Percentiles rank a stretch among this genome's conserved stretches.
phyloP scores from a whole-genome alignment of 2,113 vertebrate species.

The Ictidomys tridecemlineatus region DNA sequence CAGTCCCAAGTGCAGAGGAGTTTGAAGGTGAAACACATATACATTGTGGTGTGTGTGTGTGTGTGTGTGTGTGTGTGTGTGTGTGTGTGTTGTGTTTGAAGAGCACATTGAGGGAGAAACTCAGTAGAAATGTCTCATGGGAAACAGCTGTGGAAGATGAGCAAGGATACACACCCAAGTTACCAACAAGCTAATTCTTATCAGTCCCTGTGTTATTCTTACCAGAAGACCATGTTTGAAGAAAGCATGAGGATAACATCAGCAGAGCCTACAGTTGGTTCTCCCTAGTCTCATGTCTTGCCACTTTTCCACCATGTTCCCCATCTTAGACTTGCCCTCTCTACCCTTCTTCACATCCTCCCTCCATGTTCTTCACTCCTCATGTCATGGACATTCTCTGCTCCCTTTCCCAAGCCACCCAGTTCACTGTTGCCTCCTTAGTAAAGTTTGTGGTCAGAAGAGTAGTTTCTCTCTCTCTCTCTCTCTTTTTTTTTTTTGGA shows the following conservation, averaged over 20 bases:
- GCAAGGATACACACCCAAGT: too few species aligned
- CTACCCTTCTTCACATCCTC: too few species aligned
- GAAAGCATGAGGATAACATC: not conserved
- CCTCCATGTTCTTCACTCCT: not conserved
- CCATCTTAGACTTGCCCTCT: not conserved
- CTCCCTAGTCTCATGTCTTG: not conserved
- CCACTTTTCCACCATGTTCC: fast-evolving
- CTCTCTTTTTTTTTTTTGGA: not conserved
- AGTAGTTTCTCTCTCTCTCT: not conserved
- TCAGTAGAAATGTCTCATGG: not conserved
- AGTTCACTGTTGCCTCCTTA: not conserved
- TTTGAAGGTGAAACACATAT: not conserved
- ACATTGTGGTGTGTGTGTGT: not conserved
- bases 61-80: not conserved
- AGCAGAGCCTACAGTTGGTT: not conserved
- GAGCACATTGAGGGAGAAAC: not conserved
- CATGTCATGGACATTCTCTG: fast-evolving
- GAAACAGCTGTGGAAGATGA: not conserved
- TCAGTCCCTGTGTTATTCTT: not conserved
- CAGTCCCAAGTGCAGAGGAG: not conserved
- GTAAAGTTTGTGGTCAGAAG: not conserved
- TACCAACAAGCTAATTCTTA: not conserved
- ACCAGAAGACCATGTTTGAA: not conserved
- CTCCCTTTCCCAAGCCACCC: not conserved
- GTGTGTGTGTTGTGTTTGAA: not conserved